Percentiles rank a stretch among this genome's conserved stretches.
These are phyloP conservation scores for Cryptocephalus moraei DNA, from an alignment of 2,888 invertebrate species.

Conservation along the genomic window DNA sequence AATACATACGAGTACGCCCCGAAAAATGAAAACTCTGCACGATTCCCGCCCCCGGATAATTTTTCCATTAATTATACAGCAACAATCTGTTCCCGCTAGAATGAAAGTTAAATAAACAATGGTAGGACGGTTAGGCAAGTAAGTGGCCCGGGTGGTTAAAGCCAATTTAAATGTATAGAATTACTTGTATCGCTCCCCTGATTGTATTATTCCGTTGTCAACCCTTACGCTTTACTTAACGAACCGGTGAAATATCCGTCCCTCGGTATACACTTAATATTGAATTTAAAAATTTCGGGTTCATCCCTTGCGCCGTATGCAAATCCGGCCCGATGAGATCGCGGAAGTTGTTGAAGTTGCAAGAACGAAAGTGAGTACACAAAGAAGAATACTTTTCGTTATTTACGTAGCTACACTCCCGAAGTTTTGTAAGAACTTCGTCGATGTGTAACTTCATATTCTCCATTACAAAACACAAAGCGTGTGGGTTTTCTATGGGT, in stretches of 20 bases:
- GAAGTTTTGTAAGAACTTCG: too few relatives aligned
- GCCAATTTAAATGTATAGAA: constrained; percentile 41
- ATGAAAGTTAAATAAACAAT: constrained; percentile 21
- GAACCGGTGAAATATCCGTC: constrained; percentile 35
- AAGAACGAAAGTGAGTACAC: too few relatives aligned
- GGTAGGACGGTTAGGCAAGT: constrained; percentile 19
- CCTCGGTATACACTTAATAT: constrained; percentile 25
- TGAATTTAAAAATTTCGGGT: constrained; percentile 19
- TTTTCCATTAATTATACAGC: background rate
- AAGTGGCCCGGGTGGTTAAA: constrained; percentile 25
- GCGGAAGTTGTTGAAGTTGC: too few relatives aligned
- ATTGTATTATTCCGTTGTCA: constrained; percentile 32
- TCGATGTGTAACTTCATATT: too few relatives aligned
- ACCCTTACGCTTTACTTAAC: constrained; percentile 28
- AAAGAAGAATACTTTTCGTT: too few relatives aligned
- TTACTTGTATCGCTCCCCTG: constrained; percentile 36
- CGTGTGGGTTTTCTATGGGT: too few relatives aligned
- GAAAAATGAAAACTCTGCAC: too few relatives aligned
- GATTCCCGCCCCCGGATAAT: too few relatives aligned
- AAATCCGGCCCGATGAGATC: constrained; percentile 1
- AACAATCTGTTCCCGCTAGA: background rate
- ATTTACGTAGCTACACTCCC: too few relatives aligned
- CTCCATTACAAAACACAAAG: too few relatives aligned
- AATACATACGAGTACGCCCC: too few relatives aligned
- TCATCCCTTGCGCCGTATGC: constrained; percentile 9